These are phyloP conservation scores for Argopecten irradians DNA, from an alignment of 1,140 invertebrate species.

Conservation along the genomic window DNA sequence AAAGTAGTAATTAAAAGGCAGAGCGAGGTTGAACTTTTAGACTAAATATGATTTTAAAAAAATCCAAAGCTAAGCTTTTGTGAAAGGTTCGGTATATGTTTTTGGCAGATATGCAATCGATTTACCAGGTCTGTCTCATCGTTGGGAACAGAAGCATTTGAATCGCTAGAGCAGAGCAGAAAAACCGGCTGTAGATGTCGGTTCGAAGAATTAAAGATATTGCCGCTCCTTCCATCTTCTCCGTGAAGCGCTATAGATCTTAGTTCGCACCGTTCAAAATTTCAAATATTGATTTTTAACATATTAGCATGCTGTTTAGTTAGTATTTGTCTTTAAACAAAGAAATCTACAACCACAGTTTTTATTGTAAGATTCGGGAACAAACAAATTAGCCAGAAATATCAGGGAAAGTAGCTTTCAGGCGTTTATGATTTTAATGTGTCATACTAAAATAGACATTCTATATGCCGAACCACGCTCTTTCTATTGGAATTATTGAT, in stretches of 20 bases:
- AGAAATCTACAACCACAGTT: too few relatives aligned
- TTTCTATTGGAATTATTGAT: too few relatives aligned
- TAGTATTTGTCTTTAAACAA: too few relatives aligned
- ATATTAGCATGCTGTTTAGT: too few relatives aligned
- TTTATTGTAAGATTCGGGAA: too few relatives aligned
- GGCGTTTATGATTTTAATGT: too few relatives aligned
- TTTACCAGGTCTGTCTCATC: not conserved
- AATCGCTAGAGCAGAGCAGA: not conserved
- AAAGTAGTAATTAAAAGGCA: not conserved
- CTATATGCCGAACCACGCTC: too few relatives aligned
- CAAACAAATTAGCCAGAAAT: too few relatives aligned
- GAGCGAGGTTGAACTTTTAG: not conserved
- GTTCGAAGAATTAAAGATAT: not conserved
- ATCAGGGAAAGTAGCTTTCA: too few relatives aligned
- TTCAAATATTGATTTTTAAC: not conserved
- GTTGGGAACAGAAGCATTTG: not conserved
- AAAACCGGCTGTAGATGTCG: not conserved
- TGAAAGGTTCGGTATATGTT: not conserved
- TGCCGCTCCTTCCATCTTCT: not conserved
- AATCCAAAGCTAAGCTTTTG: not conserved
- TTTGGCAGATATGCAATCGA: not conserved
- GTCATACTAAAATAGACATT: too few relatives aligned
- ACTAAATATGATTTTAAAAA: not conserved
- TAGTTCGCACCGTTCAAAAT: not conserved
- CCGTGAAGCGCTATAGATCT: not conserved